A percentile compares a stretch with the other conserved stretches of the same genome.
phyloP scores from a whole-genome alignment of 2,888 invertebrate genomes.

The Sarcophaga carnaria region DNA sequence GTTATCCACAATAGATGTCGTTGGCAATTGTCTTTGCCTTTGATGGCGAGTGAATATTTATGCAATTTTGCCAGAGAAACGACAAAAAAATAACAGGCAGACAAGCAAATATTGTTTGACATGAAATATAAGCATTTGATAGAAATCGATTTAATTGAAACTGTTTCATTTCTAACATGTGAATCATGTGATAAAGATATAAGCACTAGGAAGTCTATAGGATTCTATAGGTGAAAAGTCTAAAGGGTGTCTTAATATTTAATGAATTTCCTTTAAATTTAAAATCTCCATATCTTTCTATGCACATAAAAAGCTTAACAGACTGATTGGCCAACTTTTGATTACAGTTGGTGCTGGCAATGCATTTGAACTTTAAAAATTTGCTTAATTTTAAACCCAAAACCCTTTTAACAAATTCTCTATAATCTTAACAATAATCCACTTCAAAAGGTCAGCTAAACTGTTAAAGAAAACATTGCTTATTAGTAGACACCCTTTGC shows the following conservation, averaged over 20 bases:
- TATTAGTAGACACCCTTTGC: not conserved
- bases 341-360: no score
- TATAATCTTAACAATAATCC: not conserved
- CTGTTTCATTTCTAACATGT: constrained; percentile 25
- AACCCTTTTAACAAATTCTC: not conserved
- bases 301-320: no score
- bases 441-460: not conserved
- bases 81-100: not conserved
- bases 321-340: no score
- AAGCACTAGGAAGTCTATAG: not conserved
- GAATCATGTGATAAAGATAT: constrained; percentile 16
- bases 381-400: no score
- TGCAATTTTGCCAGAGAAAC: constrained; percentile 34
- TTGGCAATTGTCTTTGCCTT: not conserved
- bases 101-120: constrained; percentile 32
- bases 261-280: no score
- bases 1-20: not conserved
- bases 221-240: not conserved
- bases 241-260: not conserved
- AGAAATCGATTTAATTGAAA: constrained; percentile 52
- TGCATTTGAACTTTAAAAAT: no score
- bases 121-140: constrained; percentile 48
- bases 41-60: not conserved
- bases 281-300: no score
- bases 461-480: not conserved